Base-by-base conservation (phyloP, 2,797 vertebrate species). In the Spatula versicolor region DNA sequence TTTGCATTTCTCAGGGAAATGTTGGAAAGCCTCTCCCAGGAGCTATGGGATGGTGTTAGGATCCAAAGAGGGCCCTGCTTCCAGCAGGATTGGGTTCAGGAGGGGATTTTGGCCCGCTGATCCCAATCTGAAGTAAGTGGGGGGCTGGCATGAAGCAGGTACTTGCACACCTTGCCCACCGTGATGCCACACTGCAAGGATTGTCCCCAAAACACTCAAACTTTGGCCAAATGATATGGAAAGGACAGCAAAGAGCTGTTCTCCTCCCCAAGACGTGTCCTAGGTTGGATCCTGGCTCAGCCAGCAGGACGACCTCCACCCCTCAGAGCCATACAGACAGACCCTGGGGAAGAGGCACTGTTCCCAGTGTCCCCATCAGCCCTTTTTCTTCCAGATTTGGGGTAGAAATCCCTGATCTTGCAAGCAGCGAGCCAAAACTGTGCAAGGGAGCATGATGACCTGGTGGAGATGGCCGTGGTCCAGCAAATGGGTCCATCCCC, bases 161-260 rank as follows among this genome's bases (percentile, higher is more conserved):
- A 17, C 8, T 64, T 18, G 46, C 13, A 17, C 28, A 17, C 16
- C 13, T 68, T 63, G 4, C 13, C 48, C 37, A 50, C 13, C 0
- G 0, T 7, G 11, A 35, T 31, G 45, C n/a, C 52, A 14, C 45
- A 7, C 0, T 0, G 10, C 35, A 69, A 39, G 59, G 14, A 41
- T 15, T n/a, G 21, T 33, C 33, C 59, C 66, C 23, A 22, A n/a
- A 59, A 77, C 37, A 17, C 33, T 26, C 5, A 15, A 56, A 25
- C 22, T 67, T 50, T 4, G 0, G 6, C 20, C 26, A 15, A 41
- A 6, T 16, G 18, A 28, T 16, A 72, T 46, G n/a, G 25, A 13
- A 83, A 41, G 67, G 56, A 55, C 56, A 71, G 11, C 6, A 14
- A 17, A 39, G 23, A n/a, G 17, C 6, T 33, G 35, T n/a, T 78